Evolutionary conservation across 2,888 invertebrate genomes (phyloP), one percentile per base, ranked within the genome.

Genomic region (Emmelina monodactyla): DNA sequence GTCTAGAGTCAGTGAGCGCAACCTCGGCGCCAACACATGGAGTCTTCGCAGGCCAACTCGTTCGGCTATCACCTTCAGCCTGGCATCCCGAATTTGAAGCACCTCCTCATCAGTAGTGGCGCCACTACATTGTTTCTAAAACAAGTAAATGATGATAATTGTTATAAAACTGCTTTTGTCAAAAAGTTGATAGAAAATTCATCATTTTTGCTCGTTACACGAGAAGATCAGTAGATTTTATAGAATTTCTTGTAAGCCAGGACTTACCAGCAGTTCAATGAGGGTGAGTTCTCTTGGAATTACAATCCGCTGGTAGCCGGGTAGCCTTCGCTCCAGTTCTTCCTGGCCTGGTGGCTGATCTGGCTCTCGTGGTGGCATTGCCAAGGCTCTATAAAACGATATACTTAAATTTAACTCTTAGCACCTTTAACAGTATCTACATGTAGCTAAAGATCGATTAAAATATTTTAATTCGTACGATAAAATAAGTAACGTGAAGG

Each of bases 31-130:
- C 35, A 87, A 82, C 1, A 85, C 63, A 28, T 85, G 80, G 1
- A 89, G 63, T 14, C 88, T 71, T 28, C 88, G 84, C 29, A 89
- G 55, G 13, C 87, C 86, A 4, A 87, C 76, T 36, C 85, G 82
- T 38, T 85, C 82, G 0, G 88, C 85, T 7, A 89, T 83, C 4
- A 88, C 86, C 3, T 85, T 82, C 6, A 89, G 62, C 45, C 83
- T 84, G 1, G 87, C 79, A 41, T 83, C 79, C 2, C 84, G 82
- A 22, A 80, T 63, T n/a, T 54, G 55, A 2, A 76, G 54, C 1
- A 82, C 75, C 19, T 78, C 73, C 9, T 71, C 70, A 34, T 82
- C 72, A 3, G 72, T 68, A 0, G 53, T 59, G 1, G 59, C 73
- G 2, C 80, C 82, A 39, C 73, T 76, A 42, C 62, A 59, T 54